Conservation (phyloP, 2,888 invertebrate species). For the Xanthorhoe spadicearia region DNA sequence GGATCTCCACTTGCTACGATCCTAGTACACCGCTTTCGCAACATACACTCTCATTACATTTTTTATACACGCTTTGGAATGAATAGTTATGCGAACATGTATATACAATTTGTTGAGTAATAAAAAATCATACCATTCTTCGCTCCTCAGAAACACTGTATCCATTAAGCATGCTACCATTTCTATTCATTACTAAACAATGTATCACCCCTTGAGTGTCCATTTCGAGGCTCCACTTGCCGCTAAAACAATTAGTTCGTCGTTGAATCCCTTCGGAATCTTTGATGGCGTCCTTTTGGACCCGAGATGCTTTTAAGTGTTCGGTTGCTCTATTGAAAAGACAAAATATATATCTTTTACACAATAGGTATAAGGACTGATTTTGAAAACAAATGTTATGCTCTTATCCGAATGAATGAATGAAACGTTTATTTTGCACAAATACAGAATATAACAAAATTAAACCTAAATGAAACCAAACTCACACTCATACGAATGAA, state of each 20-base stretch:
- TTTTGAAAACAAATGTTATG: too few species aligned
- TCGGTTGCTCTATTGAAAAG: slow-evolving; percentile 7
- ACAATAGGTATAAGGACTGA: too few species aligned
- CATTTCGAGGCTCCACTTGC: slow-evolving; percentile 47
- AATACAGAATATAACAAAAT: too few species aligned
- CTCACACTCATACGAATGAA: background rate
- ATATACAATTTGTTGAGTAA: background rate
- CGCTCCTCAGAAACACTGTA: slow-evolving; percentile 6
- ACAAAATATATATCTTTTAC: too few species aligned
- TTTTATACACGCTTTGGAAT: too few species aligned
- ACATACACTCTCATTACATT: too few species aligned
- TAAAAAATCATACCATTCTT: background rate
- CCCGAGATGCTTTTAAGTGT: slow-evolving; percentile 24
- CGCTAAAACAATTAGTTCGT: slow-evolving; percentile 59
- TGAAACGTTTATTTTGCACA: too few species aligned
- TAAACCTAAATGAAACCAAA: too few species aligned
- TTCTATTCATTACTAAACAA: slow-evolving; percentile 63
- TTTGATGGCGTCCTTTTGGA: slow-evolving; percentile 36
- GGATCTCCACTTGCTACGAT: too few species aligned
- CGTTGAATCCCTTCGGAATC: slow-evolving; percentile 31
- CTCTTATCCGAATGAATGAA: too few species aligned
- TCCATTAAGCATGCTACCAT: slow-evolving; percentile 44
- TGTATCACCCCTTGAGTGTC: slow-evolving; percentile 48
- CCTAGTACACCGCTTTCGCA: too few species aligned
- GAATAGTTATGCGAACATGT: too few species aligned